These are phyloP conservation scores for Vimba vimba DNA, from an alignment of 2,113 vertebrate species.

Conservation along the genomic window DNA sequence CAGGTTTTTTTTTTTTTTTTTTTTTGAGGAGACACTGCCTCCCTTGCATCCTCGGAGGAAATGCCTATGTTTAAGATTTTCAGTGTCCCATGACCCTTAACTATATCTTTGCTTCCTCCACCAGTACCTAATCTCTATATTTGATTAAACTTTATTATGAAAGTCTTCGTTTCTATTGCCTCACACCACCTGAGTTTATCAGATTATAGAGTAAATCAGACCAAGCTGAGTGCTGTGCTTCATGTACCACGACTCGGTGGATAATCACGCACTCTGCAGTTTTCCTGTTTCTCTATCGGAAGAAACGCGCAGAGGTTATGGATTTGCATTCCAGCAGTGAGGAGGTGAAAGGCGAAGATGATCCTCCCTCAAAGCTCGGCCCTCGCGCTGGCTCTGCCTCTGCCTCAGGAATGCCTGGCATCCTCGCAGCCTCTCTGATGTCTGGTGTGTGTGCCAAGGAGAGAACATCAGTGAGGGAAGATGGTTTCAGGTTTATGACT, in stretches of 20 bases:
- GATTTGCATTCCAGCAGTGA: slow-evolving; percentile 60
- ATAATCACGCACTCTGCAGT: background rate
- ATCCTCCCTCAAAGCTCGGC: slow-evolving; percentile 66
- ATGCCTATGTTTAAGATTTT: no score
- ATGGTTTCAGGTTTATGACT: background rate
- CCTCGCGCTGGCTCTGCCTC: slow-evolving; percentile 71
- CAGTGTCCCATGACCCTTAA: background rate
- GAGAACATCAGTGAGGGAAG: background rate
- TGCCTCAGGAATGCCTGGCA: slow-evolving; percentile 78
- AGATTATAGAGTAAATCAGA: background rate
- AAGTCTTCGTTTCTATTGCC: background rate
- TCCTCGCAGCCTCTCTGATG: slow-evolving; percentile 77
- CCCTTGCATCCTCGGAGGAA: no score
- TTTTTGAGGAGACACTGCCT: no score
- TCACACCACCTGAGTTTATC: background rate
- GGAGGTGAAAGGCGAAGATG: slow-evolving; percentile 41
- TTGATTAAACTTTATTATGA: slow-evolving; percentile 5
- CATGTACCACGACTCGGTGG: background rate
- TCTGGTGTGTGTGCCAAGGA: background rate
- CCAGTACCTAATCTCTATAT: background rate
- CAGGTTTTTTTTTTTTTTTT: no score
- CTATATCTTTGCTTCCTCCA: background rate
- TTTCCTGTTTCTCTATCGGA: background rate
- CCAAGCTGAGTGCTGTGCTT: background rate
- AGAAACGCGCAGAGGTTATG: slow-evolving; percentile 27